Percentiles rank a stretch among this genome's conserved stretches.
Evolutionary conservation across 2,797 vertebrate species (phyloP).

Genomic region (Artibeus jamaicensis): DNA sequence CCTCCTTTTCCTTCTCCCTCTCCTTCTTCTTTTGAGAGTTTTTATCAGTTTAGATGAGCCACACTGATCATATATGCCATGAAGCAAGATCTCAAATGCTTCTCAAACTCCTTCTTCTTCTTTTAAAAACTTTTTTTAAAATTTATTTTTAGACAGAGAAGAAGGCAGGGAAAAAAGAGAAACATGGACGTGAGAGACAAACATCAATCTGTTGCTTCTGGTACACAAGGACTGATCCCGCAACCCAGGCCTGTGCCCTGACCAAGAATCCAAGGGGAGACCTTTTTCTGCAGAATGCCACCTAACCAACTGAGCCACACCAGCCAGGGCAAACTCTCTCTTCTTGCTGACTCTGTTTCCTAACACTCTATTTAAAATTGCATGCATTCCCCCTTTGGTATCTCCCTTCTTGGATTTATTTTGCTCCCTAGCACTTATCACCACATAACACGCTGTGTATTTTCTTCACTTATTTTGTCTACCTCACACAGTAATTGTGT

Average conservation of each 20-base stretch:
- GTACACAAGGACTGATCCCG: no score
- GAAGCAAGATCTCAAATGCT: not conserved
- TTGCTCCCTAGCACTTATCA: not conserved
- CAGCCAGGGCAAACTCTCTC: not conserved
- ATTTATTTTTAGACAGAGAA: no score
- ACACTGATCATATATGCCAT: not conserved
- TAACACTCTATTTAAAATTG: not conserved
- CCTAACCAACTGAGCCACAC: not conserved
- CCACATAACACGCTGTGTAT: not conserved
- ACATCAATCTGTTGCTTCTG: not conserved
- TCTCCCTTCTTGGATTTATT: not conserved
- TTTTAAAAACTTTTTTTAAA: no score
- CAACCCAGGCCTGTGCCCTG: no score
- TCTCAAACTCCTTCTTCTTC: not conserved
- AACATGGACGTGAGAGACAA: not conserved
- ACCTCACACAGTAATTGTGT: not conserved
- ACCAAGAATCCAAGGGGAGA: no score
- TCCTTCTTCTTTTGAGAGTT: not conserved
- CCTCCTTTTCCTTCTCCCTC: not conserved
- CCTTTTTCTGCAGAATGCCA: no score
- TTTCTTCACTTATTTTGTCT: not conserved
- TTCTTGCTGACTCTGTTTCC: not conserved
- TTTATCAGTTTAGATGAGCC: not conserved
- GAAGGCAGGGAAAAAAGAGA: not conserved
- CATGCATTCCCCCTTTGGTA: not conserved